Base-by-base conservation (phyloP, 2,113 vertebrate species). In the Delphinapterus leucas region DNA sequence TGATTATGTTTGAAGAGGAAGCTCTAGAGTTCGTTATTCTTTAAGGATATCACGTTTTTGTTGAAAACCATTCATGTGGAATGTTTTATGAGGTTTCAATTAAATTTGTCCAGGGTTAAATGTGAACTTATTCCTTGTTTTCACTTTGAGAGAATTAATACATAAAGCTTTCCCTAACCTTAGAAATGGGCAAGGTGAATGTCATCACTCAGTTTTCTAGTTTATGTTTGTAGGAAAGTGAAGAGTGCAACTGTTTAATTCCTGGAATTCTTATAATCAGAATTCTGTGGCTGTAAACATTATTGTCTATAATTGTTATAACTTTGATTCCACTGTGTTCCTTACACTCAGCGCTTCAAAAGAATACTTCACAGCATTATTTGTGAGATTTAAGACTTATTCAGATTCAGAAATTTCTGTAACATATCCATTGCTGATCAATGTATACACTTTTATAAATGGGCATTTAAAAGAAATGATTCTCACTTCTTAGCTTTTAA, bases 81-180 rank as follows among this genome's bases (percentile, higher is more conserved):
- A 97, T 96, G 33, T 61, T 88, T 95, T 77, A 88, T 88, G 71
- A 95, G 36, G 36, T 67, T 76, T 84, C 17, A 94, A 67, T 94
- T 97, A 96, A 84, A 94, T 93, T 95, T 68, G 49, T 79, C 31
- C 17, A 58, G 47, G 26, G 95, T 96, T 96, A 81, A 94, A 94
- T 96, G 18, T 88, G 63, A 89, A 96, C 89, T 73, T 76, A 96
- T 95, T 96, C 47, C 31, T 96, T 81, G 79, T 91, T 93, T 94
- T 95, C 26, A 49, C 33, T 93, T 93, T n/a, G 28, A 81, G 44
- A 70, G 14, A 88, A 86, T 93, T 93, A 87, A 88, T 87, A 88
- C 6, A 61, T 76, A 76, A 89, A 92, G 6, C 6, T 92, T 88
- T 89, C 67, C 74, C 44, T 94, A 90, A 88, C 20, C 41, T 88